Conservation (phyloP, 2,797 vertebrate species). For the Alosa sapidissima region DNA sequence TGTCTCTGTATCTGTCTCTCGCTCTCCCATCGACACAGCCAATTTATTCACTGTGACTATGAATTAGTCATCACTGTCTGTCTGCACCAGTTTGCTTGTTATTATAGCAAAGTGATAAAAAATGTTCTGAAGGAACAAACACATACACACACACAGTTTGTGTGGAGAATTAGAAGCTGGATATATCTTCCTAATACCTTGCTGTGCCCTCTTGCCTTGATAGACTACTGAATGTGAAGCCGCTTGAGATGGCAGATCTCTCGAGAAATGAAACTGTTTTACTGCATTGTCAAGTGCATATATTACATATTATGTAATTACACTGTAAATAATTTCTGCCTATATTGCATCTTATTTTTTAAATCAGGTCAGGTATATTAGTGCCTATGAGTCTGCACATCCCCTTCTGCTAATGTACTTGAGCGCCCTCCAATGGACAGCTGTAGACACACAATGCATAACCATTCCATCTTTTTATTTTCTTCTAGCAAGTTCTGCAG, state of each 20-base stretch:
- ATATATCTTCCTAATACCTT: background rate
- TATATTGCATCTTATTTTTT: background rate
- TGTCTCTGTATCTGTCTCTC: background rate
- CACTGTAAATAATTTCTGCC: background rate
- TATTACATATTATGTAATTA: background rate
- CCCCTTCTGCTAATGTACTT: background rate
- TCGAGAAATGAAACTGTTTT: background rate
- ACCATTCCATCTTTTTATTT: background rate
- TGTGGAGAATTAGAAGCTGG: background rate
- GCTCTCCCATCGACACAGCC: background rate
- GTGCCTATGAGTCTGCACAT: background rate
- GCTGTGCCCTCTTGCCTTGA: background rate
- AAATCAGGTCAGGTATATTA: background rate
- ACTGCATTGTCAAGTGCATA: background rate
- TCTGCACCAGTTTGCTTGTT: constrained; percentile 8
- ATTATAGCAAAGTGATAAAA: background rate
- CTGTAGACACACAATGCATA: background rate
- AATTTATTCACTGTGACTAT: constrained; percentile 8
- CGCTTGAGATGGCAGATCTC: too few species aligned
- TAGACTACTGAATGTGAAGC: too few species aligned
- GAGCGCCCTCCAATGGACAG: constrained; percentile 3
- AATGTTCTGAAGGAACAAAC: background rate
- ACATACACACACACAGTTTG: background rate
- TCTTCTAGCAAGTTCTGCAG: background rate
- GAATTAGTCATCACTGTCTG: constrained; percentile 10